Evolutionary conservation across 2,888 invertebrate species (phyloP), one percentile per base, ranked within the genome.

Genomic region (Panopea generosa): DNA sequence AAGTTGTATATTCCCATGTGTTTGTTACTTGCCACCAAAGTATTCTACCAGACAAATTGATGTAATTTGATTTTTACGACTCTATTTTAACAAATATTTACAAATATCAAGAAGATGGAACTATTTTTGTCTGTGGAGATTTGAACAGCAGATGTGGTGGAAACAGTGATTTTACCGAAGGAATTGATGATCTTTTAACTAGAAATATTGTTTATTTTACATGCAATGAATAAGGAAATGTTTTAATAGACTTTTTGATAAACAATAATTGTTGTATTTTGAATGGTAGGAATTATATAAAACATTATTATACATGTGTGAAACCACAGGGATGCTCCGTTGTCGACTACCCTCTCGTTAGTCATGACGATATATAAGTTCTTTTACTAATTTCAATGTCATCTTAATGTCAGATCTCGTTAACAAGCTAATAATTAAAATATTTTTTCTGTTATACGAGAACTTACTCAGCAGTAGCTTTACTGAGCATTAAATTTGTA

Each of bases 21-120:
- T 73, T 0, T 73, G 68, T 50, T 68, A 74, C n/a, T 27, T 74
- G 18, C 74, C 74, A 1, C 68, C 68, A 24, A 18, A 62, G 20
- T 50, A 62, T 33, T 67, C 62, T 0, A 63, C 74, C n/a, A 7
- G 52, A 2, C 49, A 43, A 9, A 38, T 75, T 40, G 65, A 75
- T 55, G 59, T 63, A 33, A 6, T 22, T 53, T 26, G 14, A 1
- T 6, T 75, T 69, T 45, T 75, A 27, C 40, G 75, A 75, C 16
- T 52, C 43, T 24, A 43, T 75, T 18, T 20, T 60, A 2, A 40
- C 59, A 11, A 38, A 69, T 49, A 29, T 69, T 2, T 55, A 74
- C 38, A 0, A 6, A 9, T 74, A 53, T 53, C 62, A 66, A 29
- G 57, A 26, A 29, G 52, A 70, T 1, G 63, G 63, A 27, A 7